Evolutionary conservation across 2,113 vertebrate genomes (phyloP).

Genomic region (Hypanus sabinus): DNA sequence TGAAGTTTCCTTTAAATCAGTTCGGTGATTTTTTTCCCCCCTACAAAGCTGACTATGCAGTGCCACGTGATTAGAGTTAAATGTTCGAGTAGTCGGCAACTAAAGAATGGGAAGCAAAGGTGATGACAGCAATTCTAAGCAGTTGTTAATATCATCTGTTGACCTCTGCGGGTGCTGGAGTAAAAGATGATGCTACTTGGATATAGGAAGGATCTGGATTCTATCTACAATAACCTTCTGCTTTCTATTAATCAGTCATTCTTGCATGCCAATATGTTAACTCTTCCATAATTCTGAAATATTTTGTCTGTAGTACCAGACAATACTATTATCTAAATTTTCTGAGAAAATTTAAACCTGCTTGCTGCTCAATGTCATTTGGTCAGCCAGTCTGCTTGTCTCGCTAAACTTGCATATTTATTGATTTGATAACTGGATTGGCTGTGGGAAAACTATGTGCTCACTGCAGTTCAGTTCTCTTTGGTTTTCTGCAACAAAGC

Average conservation of each 20-base stretch:
- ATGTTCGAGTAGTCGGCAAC: not conserved
- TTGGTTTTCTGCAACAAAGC: not conserved
- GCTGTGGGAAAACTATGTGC: not conserved
- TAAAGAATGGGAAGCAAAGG: not conserved
- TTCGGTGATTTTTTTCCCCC: not conserved
- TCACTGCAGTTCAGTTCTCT: not conserved
- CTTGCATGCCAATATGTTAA: too few relatives aligned
- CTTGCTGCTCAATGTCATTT: not conserved
- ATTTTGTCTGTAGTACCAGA: not conserved
- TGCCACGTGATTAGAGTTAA: not conserved
- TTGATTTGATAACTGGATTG: not conserved
- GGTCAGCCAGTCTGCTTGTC: not conserved
- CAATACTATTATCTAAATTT: not conserved
- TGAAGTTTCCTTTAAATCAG: not conserved
- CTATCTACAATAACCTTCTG: not conserved
- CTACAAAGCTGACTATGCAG: not conserved
- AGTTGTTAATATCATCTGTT: not conserved
- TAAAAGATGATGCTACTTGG: not conserved
- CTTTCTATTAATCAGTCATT: not conserved
- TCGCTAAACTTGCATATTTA: not conserved
- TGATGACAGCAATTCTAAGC: not conserved
- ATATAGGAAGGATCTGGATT: not conserved
- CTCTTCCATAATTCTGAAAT: not conserved
- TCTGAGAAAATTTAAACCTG: not conserved
- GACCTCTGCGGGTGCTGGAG: not conserved